These are phyloP conservation scores for Dryococelus australis DNA, from an alignment of 2,888 invertebrate species.

Conservation along the genomic window DNA sequence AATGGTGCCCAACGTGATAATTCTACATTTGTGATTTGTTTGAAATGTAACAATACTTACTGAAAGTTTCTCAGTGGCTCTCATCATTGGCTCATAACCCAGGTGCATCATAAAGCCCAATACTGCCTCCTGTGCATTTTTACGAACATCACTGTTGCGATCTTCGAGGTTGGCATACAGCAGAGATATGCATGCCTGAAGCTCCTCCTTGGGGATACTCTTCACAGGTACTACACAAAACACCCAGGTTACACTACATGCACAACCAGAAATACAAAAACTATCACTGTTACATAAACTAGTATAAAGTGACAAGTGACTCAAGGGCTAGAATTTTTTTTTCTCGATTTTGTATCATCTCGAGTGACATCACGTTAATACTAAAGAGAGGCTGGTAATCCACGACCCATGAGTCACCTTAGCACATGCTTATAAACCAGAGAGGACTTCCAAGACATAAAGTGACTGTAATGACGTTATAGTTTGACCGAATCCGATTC, in stretches of 20 bases:
- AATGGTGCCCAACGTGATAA: too few relatives aligned
- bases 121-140: constrained; percentile 88
- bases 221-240: constrained; percentile 68
- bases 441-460: too few relatives aligned
- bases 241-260: neutral
- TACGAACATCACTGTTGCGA: constrained; percentile 89
- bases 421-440: too few relatives aligned
- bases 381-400: too few relatives aligned
- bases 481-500: too few relatives aligned
- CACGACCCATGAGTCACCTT: too few relatives aligned
- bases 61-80: constrained; percentile 80
- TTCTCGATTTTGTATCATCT: too few relatives aligned
- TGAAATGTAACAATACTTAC: constrained; percentile 56
- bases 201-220: constrained; percentile 81
- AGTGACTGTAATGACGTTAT: too few relatives aligned
- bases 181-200: constrained; percentile 76
- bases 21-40: too few relatives aligned
- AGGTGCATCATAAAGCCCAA: constrained; percentile 93
- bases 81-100: constrained; percentile 81
- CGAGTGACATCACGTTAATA: too few relatives aligned
- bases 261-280: neutral
- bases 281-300: neutral
- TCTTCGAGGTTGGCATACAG: constrained; percentile 88
- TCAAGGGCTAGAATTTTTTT: too few relatives aligned
- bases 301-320: too few relatives aligned